Evolutionary conservation across 1,140 invertebrate genomes (phyloP).

Genomic region (Ceratoteleas bidentatus): DNA sequence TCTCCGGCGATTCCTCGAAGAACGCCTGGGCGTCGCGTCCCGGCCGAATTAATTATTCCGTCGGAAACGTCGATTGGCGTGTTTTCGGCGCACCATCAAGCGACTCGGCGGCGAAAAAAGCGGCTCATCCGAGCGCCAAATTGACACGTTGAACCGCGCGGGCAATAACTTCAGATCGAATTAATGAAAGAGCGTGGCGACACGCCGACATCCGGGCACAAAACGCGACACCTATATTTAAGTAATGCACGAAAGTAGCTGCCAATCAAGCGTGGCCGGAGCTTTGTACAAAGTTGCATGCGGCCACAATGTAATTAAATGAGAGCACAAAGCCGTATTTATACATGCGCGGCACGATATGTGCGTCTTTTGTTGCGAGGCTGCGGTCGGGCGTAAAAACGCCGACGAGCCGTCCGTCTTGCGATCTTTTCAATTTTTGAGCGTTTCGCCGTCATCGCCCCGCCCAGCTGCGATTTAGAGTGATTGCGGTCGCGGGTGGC

Average conservation of each 20-base stretch:
- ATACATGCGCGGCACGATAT: conserved; percentile 57
- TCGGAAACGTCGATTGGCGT: conserved; percentile 17
- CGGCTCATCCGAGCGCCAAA: conserved; percentile 51
- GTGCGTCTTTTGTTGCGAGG: conserved; percentile 60
- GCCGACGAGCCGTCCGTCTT: conserved; percentile 57
- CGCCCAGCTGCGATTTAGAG: conserved; percentile 71
- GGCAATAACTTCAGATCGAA: conserved; percentile 63
- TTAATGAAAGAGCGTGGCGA: conserved; percentile 62
- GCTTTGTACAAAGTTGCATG: conserved; percentile 66
- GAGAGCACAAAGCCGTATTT: conserved; percentile 62
- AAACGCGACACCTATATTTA: conserved; percentile 61
- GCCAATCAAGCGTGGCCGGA: conserved; percentile 55
- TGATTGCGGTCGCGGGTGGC: conserved; percentile 71
- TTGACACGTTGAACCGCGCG: conserved; percentile 59
- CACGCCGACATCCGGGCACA: conserved; percentile 29
- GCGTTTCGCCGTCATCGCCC: conserved; percentile 60
- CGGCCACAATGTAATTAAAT: conserved; percentile 63
- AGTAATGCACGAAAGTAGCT: conserved; percentile 65
- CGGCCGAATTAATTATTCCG: conserved; percentile 48
- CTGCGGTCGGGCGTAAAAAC: conserved; percentile 46
- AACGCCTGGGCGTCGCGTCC: background rate
- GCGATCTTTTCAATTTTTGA: conserved; percentile 68
- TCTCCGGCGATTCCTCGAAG: background rate
- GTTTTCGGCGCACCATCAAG: conserved; percentile 9
- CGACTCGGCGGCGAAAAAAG: conserved; percentile 24